phyloP scores from a whole-genome alignment of 2,797 vertebrate genomes.

The Harpagifer antarcticus region DNA sequence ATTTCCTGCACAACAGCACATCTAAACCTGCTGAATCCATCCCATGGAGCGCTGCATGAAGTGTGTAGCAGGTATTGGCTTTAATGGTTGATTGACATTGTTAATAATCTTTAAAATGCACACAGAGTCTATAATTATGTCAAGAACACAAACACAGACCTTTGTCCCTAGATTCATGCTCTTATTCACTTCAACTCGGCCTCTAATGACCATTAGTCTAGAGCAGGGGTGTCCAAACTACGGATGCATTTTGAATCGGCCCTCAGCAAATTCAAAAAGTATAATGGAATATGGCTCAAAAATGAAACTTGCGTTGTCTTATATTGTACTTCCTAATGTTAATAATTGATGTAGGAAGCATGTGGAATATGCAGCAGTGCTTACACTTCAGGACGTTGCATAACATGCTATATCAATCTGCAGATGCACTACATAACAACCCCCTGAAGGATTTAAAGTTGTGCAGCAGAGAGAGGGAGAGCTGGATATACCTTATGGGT shows the following conservation, averaged over 20 bases:
- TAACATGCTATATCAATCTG: conserved; percentile 54
- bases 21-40: conserved; percentile 37
- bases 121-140: conserved; percentile 11
- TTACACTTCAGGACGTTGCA: conserved; percentile 36
- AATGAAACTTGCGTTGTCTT: too few species aligned
- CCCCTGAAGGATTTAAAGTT: conserved; percentile 54
- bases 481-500: conserved; percentile 35
- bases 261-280: too few species aligned
- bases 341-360: conserved; percentile 51
- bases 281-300: too few species aligned
- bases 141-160: conserved; percentile 38
- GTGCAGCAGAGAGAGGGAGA: conserved; percentile 20
- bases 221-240: background rate
- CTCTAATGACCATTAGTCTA: conserved; percentile 47
- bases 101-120: conserved; percentile 10
- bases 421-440: conserved; percentile 49
- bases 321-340: conserved; percentile 3
- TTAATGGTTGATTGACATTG: conserved; percentile 18
- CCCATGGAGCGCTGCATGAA: conserved; percentile 1
- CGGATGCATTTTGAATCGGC: too few species aligned
- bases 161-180: conserved; percentile 24
- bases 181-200: conserved; percentile 31
- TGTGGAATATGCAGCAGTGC: conserved; percentile 20
- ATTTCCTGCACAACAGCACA: conserved; percentile 29
- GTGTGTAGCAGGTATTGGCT: conserved; percentile 37